phyloP scores from a whole-genome alignment of 2,113 vertebrate genomes.

The Anguilla japonica region DNA sequence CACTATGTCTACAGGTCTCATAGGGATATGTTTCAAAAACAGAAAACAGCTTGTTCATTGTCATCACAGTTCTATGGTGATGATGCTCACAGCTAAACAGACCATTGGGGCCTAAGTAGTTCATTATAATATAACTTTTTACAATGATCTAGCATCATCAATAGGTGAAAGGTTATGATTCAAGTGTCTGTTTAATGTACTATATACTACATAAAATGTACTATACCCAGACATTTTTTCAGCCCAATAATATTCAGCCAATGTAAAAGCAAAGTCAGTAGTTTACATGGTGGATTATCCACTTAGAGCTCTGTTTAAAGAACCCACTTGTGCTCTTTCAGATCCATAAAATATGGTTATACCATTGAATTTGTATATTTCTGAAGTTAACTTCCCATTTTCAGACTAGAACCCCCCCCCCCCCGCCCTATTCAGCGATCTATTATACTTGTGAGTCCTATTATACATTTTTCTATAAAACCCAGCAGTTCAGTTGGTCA shows the following conservation, averaged over 20 bases:
- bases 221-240: not conserved
- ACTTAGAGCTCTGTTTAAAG: not conserved
- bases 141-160: not conserved
- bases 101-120: too few relatives aligned
- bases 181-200: not conserved
- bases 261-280: not conserved
- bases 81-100: not conserved
- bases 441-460: too few relatives aligned
- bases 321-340: not conserved
- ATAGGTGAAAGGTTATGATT: not conserved
- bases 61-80: not conserved
- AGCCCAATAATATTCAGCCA: not conserved
- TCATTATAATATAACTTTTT: not conserved
- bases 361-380: not conserved
- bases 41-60: not conserved
- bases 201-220: not conserved
- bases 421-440: too few relatives aligned
- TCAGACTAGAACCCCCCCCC: not conserved
- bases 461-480: too few relatives aligned
- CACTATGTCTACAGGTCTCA: not conserved
- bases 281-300: not conserved
- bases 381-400: not conserved
- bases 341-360: not conserved
- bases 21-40: not conserved
- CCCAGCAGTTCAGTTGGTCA: not conserved